phyloP scores from a whole-genome alignment of 2,797 vertebrate genomes.

The Pseudomugil gertrudae region DNA sequence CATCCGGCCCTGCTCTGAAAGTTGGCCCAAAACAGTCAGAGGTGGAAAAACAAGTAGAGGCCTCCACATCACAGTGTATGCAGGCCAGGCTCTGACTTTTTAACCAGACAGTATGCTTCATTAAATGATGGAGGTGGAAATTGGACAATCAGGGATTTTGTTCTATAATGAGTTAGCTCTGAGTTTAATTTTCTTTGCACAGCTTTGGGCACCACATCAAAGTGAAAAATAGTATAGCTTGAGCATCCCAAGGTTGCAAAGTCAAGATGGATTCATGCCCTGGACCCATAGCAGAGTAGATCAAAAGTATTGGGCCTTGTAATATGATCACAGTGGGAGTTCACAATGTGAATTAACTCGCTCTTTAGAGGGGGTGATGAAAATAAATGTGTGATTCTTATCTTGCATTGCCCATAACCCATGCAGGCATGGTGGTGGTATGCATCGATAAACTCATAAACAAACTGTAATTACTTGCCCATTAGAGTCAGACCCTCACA shows the following conservation, averaged over 20 bases:
- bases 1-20: slow-evolving; percentile 42
- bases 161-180: slow-evolving; percentile 57
- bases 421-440: slow-evolving; percentile 74
- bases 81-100: slow-evolving; percentile 62
- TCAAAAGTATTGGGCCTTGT: slow-evolving; percentile 74
- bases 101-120: slow-evolving; percentile 51
- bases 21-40: slow-evolving; percentile 25
- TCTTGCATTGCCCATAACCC: slow-evolving; percentile 74
- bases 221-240: slow-evolving; percentile 54
- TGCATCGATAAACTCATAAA: slow-evolving; percentile 83
- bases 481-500: slow-evolving; percentile 79
- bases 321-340: slow-evolving; percentile 76
- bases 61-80: slow-evolving; percentile 14
- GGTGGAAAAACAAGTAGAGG: slow-evolving; percentile 52
- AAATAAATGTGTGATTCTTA: slow-evolving; percentile 74
- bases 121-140: slow-evolving; percentile 58
- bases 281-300: slow-evolving; percentile 56
- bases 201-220: slow-evolving; percentile 59
- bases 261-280: slow-evolving; percentile 65
- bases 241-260: slow-evolving; percentile 62
- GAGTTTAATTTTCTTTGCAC: slow-evolving; percentile 22
- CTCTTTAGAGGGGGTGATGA: slow-evolving; percentile 51
- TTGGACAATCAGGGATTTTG: slow-evolving; percentile 46
- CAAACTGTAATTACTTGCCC: slow-evolving; percentile 83
- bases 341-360: slow-evolving; percentile 66